phyloP scores from a whole-genome alignment of 2,888 invertebrate species.

The Amblyjoppa proteus region DNA sequence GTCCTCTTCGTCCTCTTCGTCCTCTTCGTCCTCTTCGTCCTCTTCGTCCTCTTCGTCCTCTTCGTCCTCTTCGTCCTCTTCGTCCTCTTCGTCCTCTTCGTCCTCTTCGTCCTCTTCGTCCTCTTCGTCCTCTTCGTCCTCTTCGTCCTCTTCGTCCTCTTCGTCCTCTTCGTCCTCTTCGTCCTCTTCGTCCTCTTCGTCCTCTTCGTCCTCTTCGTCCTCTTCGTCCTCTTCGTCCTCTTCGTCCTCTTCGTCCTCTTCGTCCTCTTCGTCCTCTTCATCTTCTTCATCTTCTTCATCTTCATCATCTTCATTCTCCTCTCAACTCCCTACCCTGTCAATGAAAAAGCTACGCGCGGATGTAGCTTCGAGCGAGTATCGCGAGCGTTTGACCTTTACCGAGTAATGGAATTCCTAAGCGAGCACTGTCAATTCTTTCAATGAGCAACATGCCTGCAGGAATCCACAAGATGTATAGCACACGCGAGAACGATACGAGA shows the following conservation, averaged over 20 bases:
- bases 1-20: background rate
- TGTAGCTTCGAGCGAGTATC: constrained; percentile 40
- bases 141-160: constrained; percentile 33
- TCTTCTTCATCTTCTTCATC: constrained; percentile 12
- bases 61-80: background rate
- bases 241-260: constrained; percentile 33
- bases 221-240: constrained; percentile 38
- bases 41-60: constrained; percentile 43
- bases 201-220: constrained; percentile 18
- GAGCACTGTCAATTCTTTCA: constrained; percentile 55
- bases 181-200: constrained; percentile 14
- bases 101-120: constrained; percentile 43
- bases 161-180: constrained; percentile 41
- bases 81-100: constrained; percentile 37
- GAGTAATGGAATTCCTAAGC: constrained; percentile 51
- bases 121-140: background rate
- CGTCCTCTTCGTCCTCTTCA: constrained; percentile 12
- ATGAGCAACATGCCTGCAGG: constrained; percentile 8
- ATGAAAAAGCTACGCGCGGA: constrained; percentile 56
- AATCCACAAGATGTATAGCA: constrained; percentile 15
- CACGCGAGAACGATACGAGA: background rate
- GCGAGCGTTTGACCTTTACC: constrained; percentile 63
- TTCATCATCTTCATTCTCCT: constrained; percentile 22
- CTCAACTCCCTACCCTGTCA: constrained; percentile 42
- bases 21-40: constrained; percentile 38